Conservation (phyloP, 2,797 vertebrate species). For the Botia almorhae region DNA sequence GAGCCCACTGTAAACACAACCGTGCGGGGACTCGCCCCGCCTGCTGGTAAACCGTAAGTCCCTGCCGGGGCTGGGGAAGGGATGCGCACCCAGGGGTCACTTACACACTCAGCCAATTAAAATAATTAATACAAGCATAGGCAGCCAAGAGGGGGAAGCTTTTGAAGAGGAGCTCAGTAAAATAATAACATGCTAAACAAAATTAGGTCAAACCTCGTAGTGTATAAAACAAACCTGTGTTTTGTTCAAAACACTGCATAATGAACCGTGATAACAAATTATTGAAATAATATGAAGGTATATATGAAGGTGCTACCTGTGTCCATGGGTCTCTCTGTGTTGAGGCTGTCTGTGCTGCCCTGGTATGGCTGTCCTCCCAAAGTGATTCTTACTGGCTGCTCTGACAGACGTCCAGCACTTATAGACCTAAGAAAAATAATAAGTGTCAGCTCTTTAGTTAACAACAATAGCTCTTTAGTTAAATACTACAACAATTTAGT, state of each 20-base stretch:
- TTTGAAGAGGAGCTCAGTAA: constrained; percentile 13
- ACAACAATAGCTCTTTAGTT: no score
- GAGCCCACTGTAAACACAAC: constrained; percentile 97
- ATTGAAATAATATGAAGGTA: background rate
- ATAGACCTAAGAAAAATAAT: constrained; percentile 82
- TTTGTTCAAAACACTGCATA: background rate
- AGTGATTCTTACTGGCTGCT: constrained; percentile 85
- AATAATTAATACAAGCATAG: constrained; percentile 19
- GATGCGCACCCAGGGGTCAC: constrained; percentile 28
- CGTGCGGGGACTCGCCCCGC: constrained; percentile 78
- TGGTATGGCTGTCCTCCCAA: constrained; percentile 88
- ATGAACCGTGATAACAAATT: background rate
- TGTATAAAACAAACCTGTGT: background rate
- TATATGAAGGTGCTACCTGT: constrained; percentile 80
- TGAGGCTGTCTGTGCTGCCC: constrained; percentile 93
- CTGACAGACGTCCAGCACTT: constrained; percentile 91
- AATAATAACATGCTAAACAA: background rate
- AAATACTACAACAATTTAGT: no score
- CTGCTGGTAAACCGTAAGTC: constrained; percentile 73
- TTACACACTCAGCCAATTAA: constrained; percentile 17
- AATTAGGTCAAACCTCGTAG: no score
- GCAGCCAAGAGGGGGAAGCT: constrained; percentile 35
- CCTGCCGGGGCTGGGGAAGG: constrained; percentile 82
- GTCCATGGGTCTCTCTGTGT: constrained; percentile 94
- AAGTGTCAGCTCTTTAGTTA: background rate